A percentile compares a stretch with the other conserved stretches of the same genome.
Evolutionary conservation across 1,140 invertebrate genomes (phyloP).

Genomic region (Zaprionus kolodkinae): DNA sequence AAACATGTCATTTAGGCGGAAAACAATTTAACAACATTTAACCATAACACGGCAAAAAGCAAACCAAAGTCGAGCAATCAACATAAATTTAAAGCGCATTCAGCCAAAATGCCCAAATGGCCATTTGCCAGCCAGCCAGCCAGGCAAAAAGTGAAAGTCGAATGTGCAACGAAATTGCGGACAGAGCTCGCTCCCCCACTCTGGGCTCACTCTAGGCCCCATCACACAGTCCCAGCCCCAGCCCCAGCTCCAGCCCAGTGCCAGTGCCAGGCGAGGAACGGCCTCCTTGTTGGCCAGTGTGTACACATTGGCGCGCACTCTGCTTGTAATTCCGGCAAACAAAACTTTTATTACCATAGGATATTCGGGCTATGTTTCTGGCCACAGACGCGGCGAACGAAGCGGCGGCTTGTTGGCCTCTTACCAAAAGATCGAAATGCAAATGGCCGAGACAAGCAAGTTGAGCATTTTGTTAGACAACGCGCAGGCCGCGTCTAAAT

Average conservation of each 20-base stretch:
- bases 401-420: constrained; percentile 48
- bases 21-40: constrained; percentile 67
- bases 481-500: constrained; percentile 61
- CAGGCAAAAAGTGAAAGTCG: constrained; percentile 75
- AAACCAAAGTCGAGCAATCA: constrained; percentile 70
- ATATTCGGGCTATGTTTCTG: constrained; percentile 52
- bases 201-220: constrained; percentile 17
- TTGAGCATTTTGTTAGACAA: constrained; percentile 74
- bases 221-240: constrained; percentile 35
- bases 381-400: neutral
- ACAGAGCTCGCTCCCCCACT: constrained; percentile 27
- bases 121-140: constrained; percentile 56
- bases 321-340: constrained; percentile 68
- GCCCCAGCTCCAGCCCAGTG: neutral
- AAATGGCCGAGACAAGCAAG: constrained; percentile 75
- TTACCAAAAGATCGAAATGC: constrained; percentile 80
- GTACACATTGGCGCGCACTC: constrained; percentile 18
- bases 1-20: constrained; percentile 71
- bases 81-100: constrained; percentile 78
- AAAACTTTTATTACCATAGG: constrained; percentile 79
- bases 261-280: constrained; percentile 19
- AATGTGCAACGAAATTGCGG: constrained; percentile 60
- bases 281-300: constrained; percentile 14
- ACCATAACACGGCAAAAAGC: constrained; percentile 43
- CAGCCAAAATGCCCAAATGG: constrained; percentile 71